Conservation (phyloP, 2,888 invertebrate genomes). For the Mythimna pallens region DNA sequence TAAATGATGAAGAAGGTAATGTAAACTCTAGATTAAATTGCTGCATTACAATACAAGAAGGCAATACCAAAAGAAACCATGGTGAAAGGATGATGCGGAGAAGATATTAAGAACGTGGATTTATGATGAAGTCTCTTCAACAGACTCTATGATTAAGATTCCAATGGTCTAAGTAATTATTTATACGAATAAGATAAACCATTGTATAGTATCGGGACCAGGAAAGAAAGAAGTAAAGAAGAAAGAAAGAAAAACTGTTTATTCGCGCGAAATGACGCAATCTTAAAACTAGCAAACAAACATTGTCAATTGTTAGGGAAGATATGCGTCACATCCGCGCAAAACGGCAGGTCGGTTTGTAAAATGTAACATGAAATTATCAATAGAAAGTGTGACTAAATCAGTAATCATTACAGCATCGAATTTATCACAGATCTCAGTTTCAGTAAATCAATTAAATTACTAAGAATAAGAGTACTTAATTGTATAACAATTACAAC, state of each 20-base stretch:
- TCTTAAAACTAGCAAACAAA: too few species aligned
- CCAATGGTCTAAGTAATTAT: background rate
- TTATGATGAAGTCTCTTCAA: background rate
- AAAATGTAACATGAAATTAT: background rate
- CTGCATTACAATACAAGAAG: too few species aligned
- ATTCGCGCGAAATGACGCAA: too few species aligned
- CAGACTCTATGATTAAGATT: background rate
- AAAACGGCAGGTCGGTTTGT: background rate
- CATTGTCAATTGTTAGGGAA: too few species aligned
- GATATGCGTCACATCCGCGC: too few species aligned
- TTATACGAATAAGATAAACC: background rate
- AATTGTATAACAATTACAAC: background rate
- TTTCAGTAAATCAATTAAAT: conserved; percentile 33
- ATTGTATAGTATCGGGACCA: background rate
- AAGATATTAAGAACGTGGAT: background rate
- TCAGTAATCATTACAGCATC: conserved; percentile 16
- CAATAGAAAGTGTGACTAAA: conserved; percentile 6
- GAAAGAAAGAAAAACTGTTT: too few species aligned
- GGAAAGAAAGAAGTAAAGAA: too few species aligned
- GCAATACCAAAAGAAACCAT: too few species aligned
- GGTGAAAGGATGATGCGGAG: too few species aligned
- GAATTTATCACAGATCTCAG: background rate
- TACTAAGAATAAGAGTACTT: conserved; percentile 1
- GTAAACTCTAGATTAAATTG: background rate
- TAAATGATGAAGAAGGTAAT: background rate